Evolutionary conservation across 1,140 invertebrate genomes (phyloP), one percentile per base, ranked within the genome.

Genomic region (Lepidurus apus): DNA sequence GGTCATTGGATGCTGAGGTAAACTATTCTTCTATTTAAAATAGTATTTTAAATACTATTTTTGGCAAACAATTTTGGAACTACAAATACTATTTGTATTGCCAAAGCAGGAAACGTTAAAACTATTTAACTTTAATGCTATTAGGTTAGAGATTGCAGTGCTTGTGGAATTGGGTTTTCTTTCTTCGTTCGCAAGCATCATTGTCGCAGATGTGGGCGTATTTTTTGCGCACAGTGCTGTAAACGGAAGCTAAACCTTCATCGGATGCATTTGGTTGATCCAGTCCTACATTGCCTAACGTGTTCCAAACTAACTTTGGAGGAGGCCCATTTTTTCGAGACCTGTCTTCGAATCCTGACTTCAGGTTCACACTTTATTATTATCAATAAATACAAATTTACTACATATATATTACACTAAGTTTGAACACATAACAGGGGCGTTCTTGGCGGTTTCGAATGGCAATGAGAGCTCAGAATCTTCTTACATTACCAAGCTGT

Each of bases 211-310:
- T 65, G 53, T 65, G 53, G 53, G 3, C 17, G 21, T 7, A 65
- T 65, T 13, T 65, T 65, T 65, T 65, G 53, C 53, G 53, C 17
- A 65, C 17, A 65, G 53, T 65, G 53, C 53, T 65, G 53, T 17
- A 65, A 65, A 21, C 53, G 13, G 13, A 65, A 65, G 13, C 53
- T 65, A 21, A 65, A 65, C 21, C 53, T 65, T 65, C 6, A 65
- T 65, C 53, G 53, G 17, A 65, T 65, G 53, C 53, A 65, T 65
- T 65, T 65, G 7, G 17, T 65, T 65, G 53, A 65, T 65, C 53
- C 53, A 65, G 53, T 65, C 53, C 8, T 65, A n/a, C 53, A 65
- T 17, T 65, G 53, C n/a, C 17, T 65, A 13, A 17, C 21, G 17
- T 65, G 53, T 65, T 65, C 53, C 53, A 65, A 65, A 65, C 6